phyloP scores from a whole-genome alignment of 2,113 vertebrate species.

The Erythrocebus patas region DNA sequence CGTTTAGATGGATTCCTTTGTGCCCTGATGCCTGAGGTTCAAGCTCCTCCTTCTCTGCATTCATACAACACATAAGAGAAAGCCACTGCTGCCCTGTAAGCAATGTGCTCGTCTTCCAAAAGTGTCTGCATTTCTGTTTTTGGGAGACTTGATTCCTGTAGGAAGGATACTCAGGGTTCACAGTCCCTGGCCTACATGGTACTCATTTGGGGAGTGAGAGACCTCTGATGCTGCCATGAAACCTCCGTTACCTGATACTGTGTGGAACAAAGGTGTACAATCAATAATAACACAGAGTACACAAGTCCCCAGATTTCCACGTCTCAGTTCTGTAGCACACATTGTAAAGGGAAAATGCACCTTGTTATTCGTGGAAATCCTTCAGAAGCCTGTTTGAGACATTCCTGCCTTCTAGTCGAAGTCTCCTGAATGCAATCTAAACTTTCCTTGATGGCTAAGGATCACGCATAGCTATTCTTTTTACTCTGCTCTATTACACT shows the following conservation, averaged over 20 bases:
- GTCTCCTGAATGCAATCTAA: neutral
- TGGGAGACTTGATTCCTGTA: neutral
- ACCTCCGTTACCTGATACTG: fast-evolving
- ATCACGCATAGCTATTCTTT: neutral
- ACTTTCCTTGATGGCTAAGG: neutral
- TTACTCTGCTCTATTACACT: fast-evolving
- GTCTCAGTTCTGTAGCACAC: neutral
- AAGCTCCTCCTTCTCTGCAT: neutral
- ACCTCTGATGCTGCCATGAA: neutral
- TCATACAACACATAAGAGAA: neutral
- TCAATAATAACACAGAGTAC: neutral
- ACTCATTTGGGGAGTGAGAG: neutral
- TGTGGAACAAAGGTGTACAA: neutral
- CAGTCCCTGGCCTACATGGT: neutral
- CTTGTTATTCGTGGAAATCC: neutral
- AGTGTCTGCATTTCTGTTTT: neutral
- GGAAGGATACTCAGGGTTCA: neutral
- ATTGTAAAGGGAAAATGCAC: neutral
- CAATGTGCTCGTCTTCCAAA: neutral
- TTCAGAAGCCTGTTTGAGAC: neutral
- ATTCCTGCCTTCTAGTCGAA: neutral
- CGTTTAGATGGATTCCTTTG: neutral
- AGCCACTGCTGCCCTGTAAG: fast-evolving
- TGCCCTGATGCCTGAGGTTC: neutral
- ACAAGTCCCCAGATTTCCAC: fast-evolving